Base-by-base conservation (phyloP, 2,888 invertebrate genomes). In the Macaria liturata region DNA sequence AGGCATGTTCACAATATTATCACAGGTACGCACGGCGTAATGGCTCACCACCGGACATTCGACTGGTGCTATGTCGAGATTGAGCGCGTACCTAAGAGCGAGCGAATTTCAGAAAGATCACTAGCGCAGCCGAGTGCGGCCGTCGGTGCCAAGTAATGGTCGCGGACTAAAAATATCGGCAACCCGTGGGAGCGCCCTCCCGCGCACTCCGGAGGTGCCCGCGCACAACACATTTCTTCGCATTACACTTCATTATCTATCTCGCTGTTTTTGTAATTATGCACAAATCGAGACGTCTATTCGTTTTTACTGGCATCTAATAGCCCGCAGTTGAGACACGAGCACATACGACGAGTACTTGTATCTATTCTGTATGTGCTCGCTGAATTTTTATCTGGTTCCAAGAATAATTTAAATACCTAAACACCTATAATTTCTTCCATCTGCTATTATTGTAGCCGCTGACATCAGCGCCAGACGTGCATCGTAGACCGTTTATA, bases 131-230 rank as follows among this genome's bases (percentile, higher is more conserved):
- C 75, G 87, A 85, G 88, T 85, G 85, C 91, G 92, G 88, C 88
- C 92, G 89, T 85, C 92, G 88, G 91, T 93, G 93, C 93, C 93
- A 93, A 94, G 93, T 93, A 93, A 93, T 93, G 93, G 93, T 91
- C 91, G 91, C 84, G 86, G 88, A 93, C 94, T 94, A 94, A 94
- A 94, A 94, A 94, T 94, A 94, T 88, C 92, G 84, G 88, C 87
- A 89, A 91, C 91, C 91, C 91, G 91, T 91, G 91, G 91, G 91
- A 91, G 91, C 91, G 89, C 91, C 91, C 91, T 91, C 91, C 91
- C 91, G 91, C 91, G 88, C 91, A 84, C 86, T 80, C 80, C 80
- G 76, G 84, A 82, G 80, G 83, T 83, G 84, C 82, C 83, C 83
- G 84, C 78, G 84, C 82, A 81, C 81, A 85, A 86, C 81, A 81